A percentile compares a stretch with the other conserved stretches of the same genome.
Evolutionary conservation across 53 echinoderm and acorn worm species (phyloP).

Genomic region (Hippasteria phrygiana): DNA sequence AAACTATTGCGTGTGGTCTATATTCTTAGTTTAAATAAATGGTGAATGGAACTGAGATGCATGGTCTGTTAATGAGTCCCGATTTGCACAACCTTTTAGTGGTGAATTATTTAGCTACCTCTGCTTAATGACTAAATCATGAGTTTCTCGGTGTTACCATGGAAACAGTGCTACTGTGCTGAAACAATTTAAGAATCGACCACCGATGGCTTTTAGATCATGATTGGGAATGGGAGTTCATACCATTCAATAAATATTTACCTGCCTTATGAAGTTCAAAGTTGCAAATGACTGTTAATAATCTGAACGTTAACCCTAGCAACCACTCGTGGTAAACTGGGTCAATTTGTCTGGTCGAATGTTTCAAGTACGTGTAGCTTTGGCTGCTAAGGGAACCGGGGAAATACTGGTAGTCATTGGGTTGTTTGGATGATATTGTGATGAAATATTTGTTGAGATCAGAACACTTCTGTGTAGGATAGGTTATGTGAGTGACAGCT

Average conservation of each 20-base stretch:
- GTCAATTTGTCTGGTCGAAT: constrained; percentile 6
- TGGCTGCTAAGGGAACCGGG: not conserved
- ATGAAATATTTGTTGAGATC: not conserved
- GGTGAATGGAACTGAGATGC: too few species aligned
- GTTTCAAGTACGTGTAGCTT: not conserved
- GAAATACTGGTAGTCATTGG: not conserved
- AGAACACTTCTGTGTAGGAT: not conserved
- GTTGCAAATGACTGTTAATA: constrained; percentile 9
- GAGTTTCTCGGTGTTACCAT: constrained; percentile 11
- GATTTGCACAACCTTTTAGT: not conserved
- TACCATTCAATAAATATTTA: constrained; percentile 12
- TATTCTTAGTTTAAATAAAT: too few species aligned
- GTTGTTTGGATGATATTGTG: too few species aligned
- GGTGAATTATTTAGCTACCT: not conserved
- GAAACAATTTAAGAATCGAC: constrained; percentile 6
- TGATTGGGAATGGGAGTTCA: not conserved
- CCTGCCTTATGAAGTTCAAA: constrained; percentile 35
- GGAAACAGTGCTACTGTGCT: constrained; percentile 26
- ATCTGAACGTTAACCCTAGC: constrained; percentile 40
- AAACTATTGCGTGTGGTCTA: too few species aligned
- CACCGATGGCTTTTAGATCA: not conserved
- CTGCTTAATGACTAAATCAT: not conserved
- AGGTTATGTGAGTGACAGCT: too few species aligned
- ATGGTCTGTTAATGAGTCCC: not conserved
- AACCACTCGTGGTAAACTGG: not conserved